Evolutionary conservation across 2,113 vertebrate species (phyloP), one percentile per base, ranked within the genome.

Genomic region (Pantherophis guttatus): DNA sequence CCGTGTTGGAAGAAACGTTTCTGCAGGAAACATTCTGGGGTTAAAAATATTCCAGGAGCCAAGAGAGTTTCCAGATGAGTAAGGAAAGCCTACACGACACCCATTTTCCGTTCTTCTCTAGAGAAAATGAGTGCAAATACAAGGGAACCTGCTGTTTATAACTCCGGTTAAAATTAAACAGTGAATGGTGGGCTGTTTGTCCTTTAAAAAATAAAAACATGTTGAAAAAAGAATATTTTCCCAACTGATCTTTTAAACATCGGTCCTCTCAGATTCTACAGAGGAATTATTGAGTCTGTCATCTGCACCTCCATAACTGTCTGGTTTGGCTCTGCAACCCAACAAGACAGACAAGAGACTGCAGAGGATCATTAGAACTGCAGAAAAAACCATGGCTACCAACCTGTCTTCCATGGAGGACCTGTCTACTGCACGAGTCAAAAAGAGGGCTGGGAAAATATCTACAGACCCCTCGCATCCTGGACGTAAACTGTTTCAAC

Each of bases 1-100:
- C 97, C 95, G 93, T 95, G 95, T 88, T 58, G 94, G 85, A 58
- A 96, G 70, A 94, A 89, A 70, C 54, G 39, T 92, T 87, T 96
- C 57, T 9, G 88, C 93, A 93, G 89, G 53, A 53, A 53, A 53
- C 11, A 53, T 12, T 53, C 53, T 12, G 53, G 53, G 53, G 53
- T 53, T 12, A 53, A 53, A 53, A 53, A 53, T 53, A 53, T 12
- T 53, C 53, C 53, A 53, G 53, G 8, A 53, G 53, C 53, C 53
- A 53, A 50, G 39, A 48, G 7, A 8, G 19, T 75, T 55, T 85
- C 19, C 52, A 54, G 10, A 55, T 48, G 5, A 87, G 29, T 52
- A 87, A 44, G n/a, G n/a, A 70, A 17, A 33, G 6, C 29, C 0
- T 0, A 8, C 0, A n/a, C 12, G 7, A 17, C 4, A 21, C 21